Evolutionary conservation across 1,140 invertebrate species (phyloP), one percentile per base, ranked within the genome.

Genomic region (Drosophila lini): DNA sequence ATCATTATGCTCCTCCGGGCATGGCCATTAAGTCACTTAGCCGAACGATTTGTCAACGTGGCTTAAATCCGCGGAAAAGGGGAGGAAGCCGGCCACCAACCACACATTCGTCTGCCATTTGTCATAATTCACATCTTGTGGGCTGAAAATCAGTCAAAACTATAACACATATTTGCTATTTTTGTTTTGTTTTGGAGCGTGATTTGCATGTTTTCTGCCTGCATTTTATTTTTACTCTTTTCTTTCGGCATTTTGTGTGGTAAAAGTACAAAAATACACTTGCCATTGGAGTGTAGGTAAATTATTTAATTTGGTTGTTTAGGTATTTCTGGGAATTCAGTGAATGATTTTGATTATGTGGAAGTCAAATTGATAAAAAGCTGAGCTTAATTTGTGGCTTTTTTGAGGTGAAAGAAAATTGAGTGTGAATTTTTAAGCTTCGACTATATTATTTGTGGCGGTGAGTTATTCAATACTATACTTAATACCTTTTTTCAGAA

Each of bases 101-200:
- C 11, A 53, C 42, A 71, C 57, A 83, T 50, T 83, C 52, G 59
- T 68, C 64, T 47, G 63, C 53, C 71, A 88, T 80, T 88, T 83
- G 73, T 86, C 71, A 88, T 88, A 80, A 86, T 89, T 89, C 77
- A 53, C 64, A 47, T 41, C 34, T 68, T 63, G 84, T 84, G 80
- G 84, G 84, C 74, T 81, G 81, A 79, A 75, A 67, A 32, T 32
- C 63, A 67, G 68, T 89, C 89, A 80, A 86, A 83, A 74, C 59
- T 81, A 77, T 84, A 84, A 81, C 84, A 75, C 67, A 68, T 62
- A 70, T 69, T 32, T 9, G 41, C 41, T 44, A 71, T 47, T 25
- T 47, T 55, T n/a, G 52, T 10, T 19, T 42, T 42, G 41, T 53
- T 67, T 78, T 70, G 32, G 44, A 55, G 9, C 57, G 62, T 69